A percentile compares a stretch with the other conserved stretches of the same genome.
These are phyloP conservation scores for Orthosia cruda DNA, from an alignment of 2,888 invertebrate species.

Conservation along the genomic window DNA sequence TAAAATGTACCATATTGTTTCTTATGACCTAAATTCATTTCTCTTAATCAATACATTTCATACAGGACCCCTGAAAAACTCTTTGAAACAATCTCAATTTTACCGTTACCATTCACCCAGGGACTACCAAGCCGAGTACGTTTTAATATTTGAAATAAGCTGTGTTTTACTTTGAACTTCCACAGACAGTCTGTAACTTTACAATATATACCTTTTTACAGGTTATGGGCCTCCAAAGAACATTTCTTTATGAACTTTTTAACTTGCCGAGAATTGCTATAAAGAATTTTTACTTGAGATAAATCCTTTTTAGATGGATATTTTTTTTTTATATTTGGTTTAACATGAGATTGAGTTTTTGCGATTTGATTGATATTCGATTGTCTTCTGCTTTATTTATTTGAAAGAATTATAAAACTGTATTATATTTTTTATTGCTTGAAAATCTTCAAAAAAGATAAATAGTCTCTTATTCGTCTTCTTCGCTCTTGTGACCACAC, in stretches of 20 bases:
- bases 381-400: slow-evolving; percentile 6
- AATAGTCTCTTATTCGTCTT: background rate
- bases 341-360: background rate
- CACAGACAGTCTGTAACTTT: slow-evolving; percentile 65
- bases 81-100: slow-evolving; percentile 52
- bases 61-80: slow-evolving; percentile 46
- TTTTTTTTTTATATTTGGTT: slow-evolving; percentile 40
- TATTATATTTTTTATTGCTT: background rate
- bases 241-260: slow-evolving; percentile 68
- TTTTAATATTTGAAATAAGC: slow-evolving; percentile 84
- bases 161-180: slow-evolving; percentile 78
- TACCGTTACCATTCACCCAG: slow-evolving; percentile 54
- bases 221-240: slow-evolving; percentile 66
- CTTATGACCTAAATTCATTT: background rate
- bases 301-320: slow-evolving; percentile 48
- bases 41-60: slow-evolving; percentile 8
- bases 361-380: slow-evolving; percentile 43
- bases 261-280: slow-evolving; percentile 58
- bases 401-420: background rate
- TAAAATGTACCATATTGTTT: background rate
- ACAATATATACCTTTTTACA: slow-evolving; percentile 73
- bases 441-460: background rate
- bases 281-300: slow-evolving; percentile 54
- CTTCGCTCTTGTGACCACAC: background rate
- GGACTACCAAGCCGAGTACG: slow-evolving; percentile 61